Conservation (phyloP, 2,797 vertebrate species). For the Ataeniobius toweri region DNA sequence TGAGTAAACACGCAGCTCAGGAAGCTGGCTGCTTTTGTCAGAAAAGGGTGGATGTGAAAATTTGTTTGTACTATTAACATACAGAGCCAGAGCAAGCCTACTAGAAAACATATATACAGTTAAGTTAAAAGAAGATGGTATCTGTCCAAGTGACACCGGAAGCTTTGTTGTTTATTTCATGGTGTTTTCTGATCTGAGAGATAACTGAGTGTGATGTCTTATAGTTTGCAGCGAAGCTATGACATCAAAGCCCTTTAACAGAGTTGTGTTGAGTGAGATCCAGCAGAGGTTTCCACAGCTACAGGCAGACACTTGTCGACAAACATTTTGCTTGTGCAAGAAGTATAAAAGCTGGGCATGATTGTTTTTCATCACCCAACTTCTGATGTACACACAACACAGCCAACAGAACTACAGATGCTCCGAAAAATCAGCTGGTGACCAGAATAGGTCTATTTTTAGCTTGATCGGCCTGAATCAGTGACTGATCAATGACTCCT, state of each 20-base stretch:
- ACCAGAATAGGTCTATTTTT: not conserved
- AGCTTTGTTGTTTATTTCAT: constrained; percentile 1
- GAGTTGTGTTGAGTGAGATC: constrained; percentile 27
- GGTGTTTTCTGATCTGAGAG: constrained; percentile 1
- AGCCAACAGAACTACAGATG: not conserved
- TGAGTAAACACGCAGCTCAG: constrained; percentile 63
- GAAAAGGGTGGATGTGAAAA: constrained; percentile 24
- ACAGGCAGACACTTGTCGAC: not conserved
- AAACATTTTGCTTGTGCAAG: not conserved
- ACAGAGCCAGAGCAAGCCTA: constrained; percentile 2
- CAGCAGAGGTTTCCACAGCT: not conserved
- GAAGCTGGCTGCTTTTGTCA: constrained; percentile 28
- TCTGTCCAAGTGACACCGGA: not conserved
- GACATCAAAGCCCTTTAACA: constrained; percentile 49
- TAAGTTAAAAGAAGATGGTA: not conserved
- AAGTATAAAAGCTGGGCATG: not conserved
- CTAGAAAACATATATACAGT: constrained; percentile 2
- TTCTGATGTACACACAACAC: not conserved
- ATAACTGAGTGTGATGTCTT: not conserved
- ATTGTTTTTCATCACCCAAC: not conserved
- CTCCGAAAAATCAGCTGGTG: not conserved
- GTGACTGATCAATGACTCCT: not conserved
- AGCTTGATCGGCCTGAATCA: not conserved
- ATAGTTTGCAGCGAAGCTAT: constrained; percentile 12
- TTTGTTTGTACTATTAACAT: constrained; percentile 8